Evolutionary conservation across 2,888 invertebrate species (phyloP), one percentile per base, ranked within the genome.

Genomic region (Caenorhabditis imperialis): DNA sequence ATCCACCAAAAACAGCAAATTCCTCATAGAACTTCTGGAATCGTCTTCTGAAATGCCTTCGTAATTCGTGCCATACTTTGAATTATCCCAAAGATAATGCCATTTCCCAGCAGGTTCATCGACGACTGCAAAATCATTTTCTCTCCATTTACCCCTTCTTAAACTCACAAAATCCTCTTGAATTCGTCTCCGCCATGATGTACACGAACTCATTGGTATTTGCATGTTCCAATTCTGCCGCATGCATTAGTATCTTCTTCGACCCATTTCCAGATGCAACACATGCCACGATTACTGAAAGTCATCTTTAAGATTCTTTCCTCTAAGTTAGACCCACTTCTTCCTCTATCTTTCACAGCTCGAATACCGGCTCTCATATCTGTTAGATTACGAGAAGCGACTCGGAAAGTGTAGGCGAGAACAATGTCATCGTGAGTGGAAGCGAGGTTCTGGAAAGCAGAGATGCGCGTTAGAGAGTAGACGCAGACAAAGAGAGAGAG

Each of bases 201-300:
- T 67, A 81, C n/a, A 79, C 71, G 53, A 57, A 81, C 40, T 78
- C 78, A 44, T 62, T 65, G 20, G 12, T 77, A 14, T 70, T 45
- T 37, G 79, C 75, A 20, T 65, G 42, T 27, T 67, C 65, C 14
- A 75, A 38, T 18, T 53, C 35, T 1, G 74, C 75, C 16, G 81
- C 75, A 20, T 75, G 50, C 78, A 79, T 76, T 27, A 76, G 60
- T 10, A 50, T 62, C 35, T 60, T 25, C 37, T 73, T 70, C 8
- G 48, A 58, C 7, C 73, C 75, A 20, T 55, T 55, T 6, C 57
- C 61, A 53, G 67, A 63, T 18, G 75, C 71, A 18, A 75, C 58
- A 25, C 74, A 75, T 1, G 47, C 38, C 2, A 75, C 69, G 33
- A 75, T 62, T 3, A 75, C 69, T 75, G 53, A 16, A 74, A 62